These are phyloP conservation scores for Lepeophtheirus salmonis DNA, from an alignment of 1,140 invertebrate species.

Conservation along the genomic window DNA sequence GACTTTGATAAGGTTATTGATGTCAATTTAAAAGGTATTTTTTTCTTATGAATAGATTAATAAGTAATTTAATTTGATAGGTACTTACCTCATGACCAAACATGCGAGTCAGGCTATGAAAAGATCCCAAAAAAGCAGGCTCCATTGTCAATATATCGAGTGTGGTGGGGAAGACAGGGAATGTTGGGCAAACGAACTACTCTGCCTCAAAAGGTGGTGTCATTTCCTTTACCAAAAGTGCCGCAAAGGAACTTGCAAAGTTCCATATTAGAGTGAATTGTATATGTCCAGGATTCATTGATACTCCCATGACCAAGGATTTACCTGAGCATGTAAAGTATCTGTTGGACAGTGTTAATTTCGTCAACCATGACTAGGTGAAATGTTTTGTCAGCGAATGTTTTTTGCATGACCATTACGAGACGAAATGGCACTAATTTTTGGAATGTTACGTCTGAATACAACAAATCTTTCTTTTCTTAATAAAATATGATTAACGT, in stretches of 20 bases:
- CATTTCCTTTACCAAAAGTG: conserved; percentile 54
- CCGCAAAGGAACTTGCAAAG: conserved; percentile 63
- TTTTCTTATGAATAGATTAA: neutral
- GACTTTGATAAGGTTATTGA: conserved; percentile 48
- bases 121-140: conserved; percentile 26
- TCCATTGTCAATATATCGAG: conserved; percentile 77
- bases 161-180: conserved; percentile 60
- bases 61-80: too few species aligned
- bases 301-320: conserved; percentile 54
- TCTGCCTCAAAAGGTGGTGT: conserved; percentile 74
- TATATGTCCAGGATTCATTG: conserved; percentile 64
- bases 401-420: too few species aligned
- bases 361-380: conserved; percentile 5
- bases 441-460: too few species aligned
- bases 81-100: neutral
- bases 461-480: too few species aligned
- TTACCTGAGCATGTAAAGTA: conserved; percentile 61
- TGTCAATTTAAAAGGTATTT: conserved; percentile 66
- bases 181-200: conserved; percentile 74
- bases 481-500: too few species aligned
- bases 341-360: neutral
- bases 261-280: conserved; percentile 50
- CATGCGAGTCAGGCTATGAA: conserved; percentile 8
- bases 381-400: too few species aligned
- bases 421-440: too few species aligned